phyloP scores from a whole-genome alignment of 2,113 vertebrate species.

The Leiothrix lutea region DNA sequence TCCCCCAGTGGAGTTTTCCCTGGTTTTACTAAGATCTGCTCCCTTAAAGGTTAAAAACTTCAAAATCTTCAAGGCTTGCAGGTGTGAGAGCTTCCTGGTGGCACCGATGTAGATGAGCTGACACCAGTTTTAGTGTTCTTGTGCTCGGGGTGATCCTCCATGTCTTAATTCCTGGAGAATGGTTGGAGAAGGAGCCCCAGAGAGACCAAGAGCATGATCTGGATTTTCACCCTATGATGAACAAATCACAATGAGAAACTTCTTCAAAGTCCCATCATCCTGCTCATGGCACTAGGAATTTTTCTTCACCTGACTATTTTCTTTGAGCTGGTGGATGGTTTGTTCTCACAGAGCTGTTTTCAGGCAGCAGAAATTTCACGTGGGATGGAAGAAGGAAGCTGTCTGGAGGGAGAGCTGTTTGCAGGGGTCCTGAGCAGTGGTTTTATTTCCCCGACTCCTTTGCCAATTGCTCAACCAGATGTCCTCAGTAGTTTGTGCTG shows the following conservation, averaged over 20 bases:
- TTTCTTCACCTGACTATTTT: background rate
- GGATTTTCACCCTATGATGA: background rate
- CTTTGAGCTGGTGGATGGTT: background rate
- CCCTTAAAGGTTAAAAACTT: background rate
- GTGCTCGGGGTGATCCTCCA: rapidly evolving
- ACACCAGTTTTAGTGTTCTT: background rate
- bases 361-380: background rate
- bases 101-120: background rate
- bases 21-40: background rate
- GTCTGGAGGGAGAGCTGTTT: background rate
- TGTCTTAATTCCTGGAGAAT: background rate
- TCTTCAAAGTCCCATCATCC: background rate
- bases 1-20: background rate
- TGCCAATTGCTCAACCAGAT: constrained; percentile 53
- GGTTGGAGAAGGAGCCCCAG: background rate
- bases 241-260: background rate
- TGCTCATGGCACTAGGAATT: background rate
- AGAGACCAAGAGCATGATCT: background rate
- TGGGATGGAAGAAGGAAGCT: background rate
- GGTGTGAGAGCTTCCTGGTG: background rate
- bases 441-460: background rate
- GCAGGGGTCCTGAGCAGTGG: background rate
- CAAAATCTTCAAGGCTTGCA: background rate
- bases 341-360: background rate
- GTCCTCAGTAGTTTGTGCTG: constrained; percentile 52